Conservation (phyloP, 2,888 invertebrate species). For the Drosophila meridiana region DNA sequence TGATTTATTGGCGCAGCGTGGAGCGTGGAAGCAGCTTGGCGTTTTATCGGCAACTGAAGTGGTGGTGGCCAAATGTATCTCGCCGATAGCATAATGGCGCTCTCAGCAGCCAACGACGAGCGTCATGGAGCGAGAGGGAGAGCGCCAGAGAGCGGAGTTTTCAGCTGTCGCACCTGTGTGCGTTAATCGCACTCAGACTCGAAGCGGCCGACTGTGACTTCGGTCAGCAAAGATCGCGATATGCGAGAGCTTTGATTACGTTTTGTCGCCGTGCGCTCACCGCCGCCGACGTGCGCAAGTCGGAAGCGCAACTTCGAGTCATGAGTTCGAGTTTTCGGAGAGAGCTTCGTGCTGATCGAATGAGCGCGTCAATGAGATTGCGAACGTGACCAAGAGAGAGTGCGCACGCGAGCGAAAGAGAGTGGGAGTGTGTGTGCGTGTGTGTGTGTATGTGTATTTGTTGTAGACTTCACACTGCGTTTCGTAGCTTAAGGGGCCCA, state of each 20-base stretch:
- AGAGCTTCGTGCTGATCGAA: slow-evolving; percentile 32
- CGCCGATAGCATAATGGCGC: slow-evolving; percentile 46
- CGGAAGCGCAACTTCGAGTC: slow-evolving; percentile 23
- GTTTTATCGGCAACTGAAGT: slow-evolving; percentile 78
- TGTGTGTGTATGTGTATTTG: background rate
- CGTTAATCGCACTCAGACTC: slow-evolving; percentile 1
- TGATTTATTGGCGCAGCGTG: slow-evolving; percentile 57
- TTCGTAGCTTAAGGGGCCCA: too few species aligned
- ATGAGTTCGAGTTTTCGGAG: slow-evolving; percentile 25
- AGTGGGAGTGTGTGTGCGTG: background rate
- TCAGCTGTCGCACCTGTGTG: slow-evolving; percentile 43
- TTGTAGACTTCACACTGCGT: slow-evolving; percentile 1
- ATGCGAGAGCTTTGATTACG: slow-evolving; percentile 25
- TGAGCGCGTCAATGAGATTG: slow-evolving; percentile 8
- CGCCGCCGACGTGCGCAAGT: slow-evolving; percentile 10
- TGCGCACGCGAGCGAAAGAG: background rate
- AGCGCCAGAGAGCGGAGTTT: slow-evolving; percentile 22
- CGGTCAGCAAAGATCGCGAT: slow-evolving; percentile 23
- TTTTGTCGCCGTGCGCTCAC: background rate
- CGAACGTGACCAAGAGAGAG: slow-evolving; percentile 8
- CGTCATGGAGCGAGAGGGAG: slow-evolving; percentile 7
- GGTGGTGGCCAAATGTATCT: slow-evolving; percentile 59
- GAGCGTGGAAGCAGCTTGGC: slow-evolving; percentile 63
- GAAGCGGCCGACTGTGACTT: slow-evolving; percentile 18
- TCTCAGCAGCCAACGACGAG: slow-evolving; percentile 10